These are phyloP conservation scores for Planococcus citri DNA, from an alignment of 1,140 invertebrate species.

Conservation along the genomic window DNA sequence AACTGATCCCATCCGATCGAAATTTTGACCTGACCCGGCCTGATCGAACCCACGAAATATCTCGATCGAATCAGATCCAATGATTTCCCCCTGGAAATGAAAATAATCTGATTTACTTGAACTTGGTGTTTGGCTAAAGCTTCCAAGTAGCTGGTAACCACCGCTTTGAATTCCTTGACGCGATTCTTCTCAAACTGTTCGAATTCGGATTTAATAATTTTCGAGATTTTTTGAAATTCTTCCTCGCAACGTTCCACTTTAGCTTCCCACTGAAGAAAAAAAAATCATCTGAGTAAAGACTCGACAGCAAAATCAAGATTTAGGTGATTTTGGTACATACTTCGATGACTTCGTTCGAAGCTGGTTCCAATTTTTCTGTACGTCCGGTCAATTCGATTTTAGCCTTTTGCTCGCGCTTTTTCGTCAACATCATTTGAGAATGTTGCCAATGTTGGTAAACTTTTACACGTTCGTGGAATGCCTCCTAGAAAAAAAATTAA, in stretches of 20 bases:
- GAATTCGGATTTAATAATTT: slow-evolving; percentile 91
- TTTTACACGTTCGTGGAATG: slow-evolving; percentile 96
- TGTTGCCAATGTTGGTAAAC: slow-evolving; percentile 97
- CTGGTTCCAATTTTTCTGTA: slow-evolving; percentile 78
- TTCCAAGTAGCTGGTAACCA: slow-evolving; percentile 84
- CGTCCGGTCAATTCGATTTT: slow-evolving; percentile 79
- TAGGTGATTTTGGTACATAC: slow-evolving; percentile 37
- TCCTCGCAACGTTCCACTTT: slow-evolving; percentile 93
- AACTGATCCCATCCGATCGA: too few species aligned
- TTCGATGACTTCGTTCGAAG: slow-evolving; percentile 80
- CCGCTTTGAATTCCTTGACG: slow-evolving; percentile 80
- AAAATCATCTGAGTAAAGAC: slow-evolving; percentile 27
- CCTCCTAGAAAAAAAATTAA: slow-evolving; percentile 47
- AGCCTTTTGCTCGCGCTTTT: slow-evolving; percentile 87
- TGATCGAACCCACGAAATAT: too few species aligned
- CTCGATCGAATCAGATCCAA: neutral
- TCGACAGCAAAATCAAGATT: neutral
- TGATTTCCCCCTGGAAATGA: too few species aligned
- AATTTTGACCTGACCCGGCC: too few species aligned
- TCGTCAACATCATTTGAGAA: slow-evolving; percentile 83
- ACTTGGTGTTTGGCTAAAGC: slow-evolving; percentile 89
- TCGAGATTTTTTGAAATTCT: slow-evolving; percentile 92
- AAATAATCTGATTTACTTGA: slow-evolving; percentile 48
- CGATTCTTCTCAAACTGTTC: slow-evolving; percentile 80
- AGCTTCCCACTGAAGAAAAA: slow-evolving; percentile 87